A percentile compares a stretch with the other conserved stretches of the same genome.
Evolutionary conservation across 2,888 invertebrate genomes (phyloP).

Genomic region (Hesperia comma): DNA sequence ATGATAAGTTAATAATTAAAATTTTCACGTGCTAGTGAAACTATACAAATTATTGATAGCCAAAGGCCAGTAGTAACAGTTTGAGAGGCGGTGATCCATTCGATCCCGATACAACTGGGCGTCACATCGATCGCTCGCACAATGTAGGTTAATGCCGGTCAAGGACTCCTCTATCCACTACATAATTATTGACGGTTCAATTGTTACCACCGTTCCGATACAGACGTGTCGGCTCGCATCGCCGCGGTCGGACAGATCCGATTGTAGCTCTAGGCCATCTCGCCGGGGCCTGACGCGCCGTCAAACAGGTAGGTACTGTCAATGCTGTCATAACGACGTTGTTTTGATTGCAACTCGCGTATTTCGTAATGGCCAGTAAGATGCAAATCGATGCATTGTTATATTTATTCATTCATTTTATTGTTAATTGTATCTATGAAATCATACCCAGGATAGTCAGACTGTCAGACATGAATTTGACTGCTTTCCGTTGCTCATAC

Average conservation of each 20-base stretch:
- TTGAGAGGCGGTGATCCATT: constrained; percentile 49
- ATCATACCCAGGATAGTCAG: background rate
- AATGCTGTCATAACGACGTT: constrained; percentile 15
- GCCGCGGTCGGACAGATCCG: constrained; percentile 4
- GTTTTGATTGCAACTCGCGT: constrained; percentile 12
- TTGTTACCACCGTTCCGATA: constrained; percentile 45
- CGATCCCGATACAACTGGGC: constrained; percentile 67
- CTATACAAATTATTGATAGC: too few relatives aligned
- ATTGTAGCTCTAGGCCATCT: constrained; percentile 28
- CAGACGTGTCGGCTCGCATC: constrained; percentile 19
- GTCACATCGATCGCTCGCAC: constrained; percentile 67
- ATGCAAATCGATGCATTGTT: background rate
- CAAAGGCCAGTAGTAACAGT: background rate
- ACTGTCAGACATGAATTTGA: background rate
- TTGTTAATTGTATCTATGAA: too few relatives aligned
- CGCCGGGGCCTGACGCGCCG: constrained; percentile 18
- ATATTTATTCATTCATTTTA: too few relatives aligned
- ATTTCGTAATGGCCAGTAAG: background rate
- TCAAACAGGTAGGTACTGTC: constrained; percentile 22
- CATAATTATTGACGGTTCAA: constrained; percentile 58
- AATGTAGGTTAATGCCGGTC: constrained; percentile 72
- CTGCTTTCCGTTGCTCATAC: background rate
- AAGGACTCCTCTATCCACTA: constrained; percentile 63
- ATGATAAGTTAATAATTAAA: too few relatives aligned
- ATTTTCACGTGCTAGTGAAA: too few relatives aligned